Conservation (phyloP, 2,113 vertebrate species). For the Pollachius pollachius region DNA sequence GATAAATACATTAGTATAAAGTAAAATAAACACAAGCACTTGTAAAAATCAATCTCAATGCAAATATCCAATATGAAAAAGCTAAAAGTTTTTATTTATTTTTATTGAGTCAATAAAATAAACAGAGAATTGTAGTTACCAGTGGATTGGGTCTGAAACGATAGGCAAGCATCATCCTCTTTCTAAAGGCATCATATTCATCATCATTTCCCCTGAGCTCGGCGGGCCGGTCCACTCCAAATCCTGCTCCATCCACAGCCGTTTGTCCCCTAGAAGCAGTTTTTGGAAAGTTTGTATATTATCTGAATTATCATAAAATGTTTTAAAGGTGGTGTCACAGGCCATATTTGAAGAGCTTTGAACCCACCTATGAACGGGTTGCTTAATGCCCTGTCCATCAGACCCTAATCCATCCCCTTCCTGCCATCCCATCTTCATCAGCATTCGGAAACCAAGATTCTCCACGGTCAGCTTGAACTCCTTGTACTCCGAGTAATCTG, state of each 20-base stretch:
- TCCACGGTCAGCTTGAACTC: conserved; percentile 98
- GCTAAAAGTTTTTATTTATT: no score
- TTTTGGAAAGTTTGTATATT: background rate
- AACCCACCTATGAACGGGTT: conserved; percentile 88
- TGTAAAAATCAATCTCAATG: no score
- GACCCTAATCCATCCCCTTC: conserved; percentile 93
- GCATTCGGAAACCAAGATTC: conserved; percentile 97
- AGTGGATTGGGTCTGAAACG: conserved; percentile 94
- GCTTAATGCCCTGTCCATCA: conserved; percentile 92
- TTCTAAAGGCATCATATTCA: conserved; percentile 95
- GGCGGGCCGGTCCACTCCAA: conserved; percentile 90
- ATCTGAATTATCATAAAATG: background rate
- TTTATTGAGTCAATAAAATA: background rate
- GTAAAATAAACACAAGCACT: background rate
- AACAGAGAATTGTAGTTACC: conserved; percentile 65
- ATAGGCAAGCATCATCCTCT: conserved; percentile 97
- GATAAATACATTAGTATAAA: conserved; percentile 7
- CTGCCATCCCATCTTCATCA: conserved; percentile 99
- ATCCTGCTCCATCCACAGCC: conserved; percentile 85
- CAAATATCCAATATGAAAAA: background rate
- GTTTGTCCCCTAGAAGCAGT: conserved; percentile 79
- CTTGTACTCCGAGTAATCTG: conserved; percentile 97
- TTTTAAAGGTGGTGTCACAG: background rate
- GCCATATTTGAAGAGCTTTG: background rate
- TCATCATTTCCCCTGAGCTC: conserved; percentile 86